Conservation (phyloP, 1,140 invertebrate genomes). For the Halictus rubicundus region DNA sequence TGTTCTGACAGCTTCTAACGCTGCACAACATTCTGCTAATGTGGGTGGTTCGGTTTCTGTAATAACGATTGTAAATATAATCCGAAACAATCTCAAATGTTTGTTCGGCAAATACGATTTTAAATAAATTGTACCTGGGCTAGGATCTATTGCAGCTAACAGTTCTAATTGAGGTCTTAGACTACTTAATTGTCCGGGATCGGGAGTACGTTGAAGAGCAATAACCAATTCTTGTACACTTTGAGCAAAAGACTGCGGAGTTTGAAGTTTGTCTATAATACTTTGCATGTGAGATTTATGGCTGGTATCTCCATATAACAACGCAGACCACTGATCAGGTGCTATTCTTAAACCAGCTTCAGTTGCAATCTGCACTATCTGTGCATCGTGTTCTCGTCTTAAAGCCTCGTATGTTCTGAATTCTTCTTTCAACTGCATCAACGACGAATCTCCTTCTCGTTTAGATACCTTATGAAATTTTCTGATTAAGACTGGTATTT, state of each 20-base stretch:
- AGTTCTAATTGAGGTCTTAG: constrained; percentile 91
- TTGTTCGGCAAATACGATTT: not conserved
- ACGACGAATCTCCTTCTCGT: constrained; percentile 96
- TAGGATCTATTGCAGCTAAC: constrained; percentile 92
- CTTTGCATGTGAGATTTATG: constrained; percentile 99
- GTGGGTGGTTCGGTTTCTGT: constrained; percentile 86
- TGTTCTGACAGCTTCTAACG: constrained; percentile 89
- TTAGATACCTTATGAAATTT: constrained; percentile 90
- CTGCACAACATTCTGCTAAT: constrained; percentile 88
- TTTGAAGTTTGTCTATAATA: constrained; percentile 97
- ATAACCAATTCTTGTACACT: constrained; percentile 96
- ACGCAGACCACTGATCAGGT: constrained; percentile 98
- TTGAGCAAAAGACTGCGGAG: constrained; percentile 93
- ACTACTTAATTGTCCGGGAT: constrained; percentile 91
- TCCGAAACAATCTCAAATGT: not conserved
- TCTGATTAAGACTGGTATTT: constrained; percentile 32
- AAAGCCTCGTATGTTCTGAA: constrained; percentile 97
- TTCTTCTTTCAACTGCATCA: constrained; percentile 99
- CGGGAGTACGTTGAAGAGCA: constrained; percentile 93
- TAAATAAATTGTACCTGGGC: constrained; percentile 82
- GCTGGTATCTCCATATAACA: constrained; percentile 96
- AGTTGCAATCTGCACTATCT: constrained; percentile 98
- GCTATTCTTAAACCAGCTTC: constrained; percentile 98
- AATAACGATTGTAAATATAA: constrained; percentile 36
- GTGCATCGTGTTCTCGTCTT: constrained; percentile 97